A percentile compares a stretch with the other conserved stretches of the same genome.
Evolutionary conservation across 2,113 vertebrate genomes (phyloP).

Genomic region (Regulus satrapa): DNA sequence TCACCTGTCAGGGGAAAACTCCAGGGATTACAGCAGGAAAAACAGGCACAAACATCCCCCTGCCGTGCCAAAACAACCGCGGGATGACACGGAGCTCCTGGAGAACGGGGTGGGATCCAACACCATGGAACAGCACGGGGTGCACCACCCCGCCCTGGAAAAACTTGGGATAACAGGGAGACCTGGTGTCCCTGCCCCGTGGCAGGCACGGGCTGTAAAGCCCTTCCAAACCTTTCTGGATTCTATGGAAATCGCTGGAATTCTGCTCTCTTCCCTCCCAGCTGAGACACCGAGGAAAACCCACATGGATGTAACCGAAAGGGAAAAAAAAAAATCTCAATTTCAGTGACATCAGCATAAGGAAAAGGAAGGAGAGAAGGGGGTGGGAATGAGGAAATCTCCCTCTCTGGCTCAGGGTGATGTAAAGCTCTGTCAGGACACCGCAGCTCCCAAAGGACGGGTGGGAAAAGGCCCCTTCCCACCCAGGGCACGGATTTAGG

Average conservation of each 20-base stretch:
- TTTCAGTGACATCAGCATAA: fast-evolving
- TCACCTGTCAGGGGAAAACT: neutral
- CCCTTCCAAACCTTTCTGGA: neutral
- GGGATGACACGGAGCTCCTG: neutral
- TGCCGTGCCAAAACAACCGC: neutral
- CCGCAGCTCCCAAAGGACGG: neutral
- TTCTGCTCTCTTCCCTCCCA: neutral
- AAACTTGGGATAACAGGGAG: too few species aligned
- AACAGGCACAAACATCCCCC: neutral
- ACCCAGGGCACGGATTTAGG: neutral
- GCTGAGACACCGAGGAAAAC: neutral
- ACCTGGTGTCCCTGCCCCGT: neutral
- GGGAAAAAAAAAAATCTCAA: fast-evolving
- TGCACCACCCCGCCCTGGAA: neutral
- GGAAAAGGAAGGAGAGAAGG: neutral
- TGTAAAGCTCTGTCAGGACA: neutral
- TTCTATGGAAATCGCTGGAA: fast-evolving
- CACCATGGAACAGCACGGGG: fast-evolving
- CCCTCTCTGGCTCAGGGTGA: neutral
- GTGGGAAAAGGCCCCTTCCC: neutral
- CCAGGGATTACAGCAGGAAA: neutral
- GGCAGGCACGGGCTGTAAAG: neutral
- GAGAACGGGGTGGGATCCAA: fast-evolving
- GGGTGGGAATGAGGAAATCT: neutral
- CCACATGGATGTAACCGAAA: too few species aligned